Base-by-base conservation (phyloP, 2,797 vertebrate genomes). In the Thunnus albacares region DNA sequence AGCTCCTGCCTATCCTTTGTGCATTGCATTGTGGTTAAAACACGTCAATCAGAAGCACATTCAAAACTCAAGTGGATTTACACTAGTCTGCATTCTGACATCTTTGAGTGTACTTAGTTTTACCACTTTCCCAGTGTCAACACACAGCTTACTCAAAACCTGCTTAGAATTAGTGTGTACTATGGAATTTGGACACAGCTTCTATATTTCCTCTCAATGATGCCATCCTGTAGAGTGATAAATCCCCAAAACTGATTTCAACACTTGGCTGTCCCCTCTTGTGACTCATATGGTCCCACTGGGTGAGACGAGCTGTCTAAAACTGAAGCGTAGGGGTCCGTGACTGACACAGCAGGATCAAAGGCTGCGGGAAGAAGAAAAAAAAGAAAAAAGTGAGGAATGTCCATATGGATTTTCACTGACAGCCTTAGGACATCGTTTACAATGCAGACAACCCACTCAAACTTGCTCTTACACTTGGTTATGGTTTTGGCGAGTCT, bases 341-440 rank as follows among this genome's bases (percentile, higher is more conserved):
- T 69, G 68, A 79, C 75, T 71, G 83, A 85, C 69, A 53, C 73
- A 53, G 69, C 69, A 18, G 45, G 77, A 89, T 90, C 90, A 90
- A 92, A 89, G 75, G n/a, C 66, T 74, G 3, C 2, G 10, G 0
- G 33, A 63, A 51, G 43, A 26, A 59, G 57, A 43, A 49, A 56
- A 64, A 73, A 53, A 75, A 72, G 56, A 30, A 69, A 15, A 60
- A 49, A 35, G 60, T 0, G 28, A 80, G 66, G 72, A 88, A 90
- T 88, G 86, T 79, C 87, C 88, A 87, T 89, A 87, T 91, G 90
- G 91, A 83, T 90, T 89, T 92, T 85, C 81, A 82, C 79, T 79
- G 72, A 81, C 60, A n/a, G 84, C 88, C 79, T 78, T 12, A 79
- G 87, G 91, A 89, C 75, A 74, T 79, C 49, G 75, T 90, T 88